Evolutionary conservation across 1,140 invertebrate genomes (phyloP), one percentile per base, ranked within the genome.

Genomic region (Acromyrmex charruanus): DNA sequence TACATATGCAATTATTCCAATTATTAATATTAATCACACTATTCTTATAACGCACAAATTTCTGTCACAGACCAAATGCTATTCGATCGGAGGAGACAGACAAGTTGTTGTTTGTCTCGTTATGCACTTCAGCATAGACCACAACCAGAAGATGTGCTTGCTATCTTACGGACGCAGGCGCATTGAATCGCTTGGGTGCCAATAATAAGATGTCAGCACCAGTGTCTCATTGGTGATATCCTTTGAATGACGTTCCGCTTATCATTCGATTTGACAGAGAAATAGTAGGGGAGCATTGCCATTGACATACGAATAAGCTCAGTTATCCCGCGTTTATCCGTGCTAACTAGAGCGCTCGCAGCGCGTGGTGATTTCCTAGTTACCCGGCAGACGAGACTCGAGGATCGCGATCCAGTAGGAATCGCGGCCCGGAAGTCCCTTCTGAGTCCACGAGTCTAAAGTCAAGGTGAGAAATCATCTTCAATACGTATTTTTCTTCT

Each of bases 281-380:
- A 85, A 91, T 89, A 93, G 93, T 90, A 92, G 92, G 92, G 91
- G 92, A 89, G 80, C 85, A 87, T 89, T 90, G 90, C 88, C 91
- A 88, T 88, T 93, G 91, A 93, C 90, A 92, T 87, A 91, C 89
- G 93, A 93, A 65, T 90, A 85, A 91, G 87, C 92, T 92, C 93
- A 94, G 94, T 94, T 93, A 94, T 94, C 92, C 92, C 93, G 94
- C 91, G 93, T 92, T 94, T 94, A 94, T 94, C 91, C 94, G 90
- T 86, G 88, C 91, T 93, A 93, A 91, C 79, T 92, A 87, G 90
- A 93, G 90, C 91, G 92, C 89, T 91, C 91, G 81, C 86, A 87
- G 85, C 86, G 91, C 84, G 59, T 74, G 44, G 84, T 77, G 87
- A 80, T 85, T 91, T 89, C 84, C 68, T 10, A 77, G 58, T 51